Conservation (phyloP, 2,113 vertebrate species). For the Sylvia atricapilla region DNA sequence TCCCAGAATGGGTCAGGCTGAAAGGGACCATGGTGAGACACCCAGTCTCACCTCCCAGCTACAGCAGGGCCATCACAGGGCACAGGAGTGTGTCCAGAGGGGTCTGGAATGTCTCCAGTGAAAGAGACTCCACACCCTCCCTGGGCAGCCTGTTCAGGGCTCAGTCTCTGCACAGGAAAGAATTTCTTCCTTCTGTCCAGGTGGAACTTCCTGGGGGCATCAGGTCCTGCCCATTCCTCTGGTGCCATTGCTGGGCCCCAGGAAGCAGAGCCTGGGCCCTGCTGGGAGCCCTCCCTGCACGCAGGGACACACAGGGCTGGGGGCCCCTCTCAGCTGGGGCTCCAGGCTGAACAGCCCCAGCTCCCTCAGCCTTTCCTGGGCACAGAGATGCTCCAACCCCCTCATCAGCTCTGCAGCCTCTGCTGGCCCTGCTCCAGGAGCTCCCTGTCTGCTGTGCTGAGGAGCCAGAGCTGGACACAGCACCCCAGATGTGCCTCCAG, state of each 20-base stretch:
- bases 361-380: neutral
- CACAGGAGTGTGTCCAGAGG: rapidly evolving
- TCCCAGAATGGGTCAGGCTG: neutral
- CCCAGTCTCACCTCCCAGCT: neutral
- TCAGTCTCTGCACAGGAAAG: neutral
- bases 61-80: neutral
- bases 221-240: neutral
- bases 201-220: neutral
- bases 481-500: neutral
- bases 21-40: rapidly evolving
- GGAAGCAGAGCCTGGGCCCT: neutral
- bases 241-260: neutral
- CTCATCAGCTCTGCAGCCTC: neutral
- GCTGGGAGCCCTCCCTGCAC: neutral
- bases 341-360: neutral
- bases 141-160: rapidly evolving
- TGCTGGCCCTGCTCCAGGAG: neutral
- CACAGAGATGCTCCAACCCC: neutral
- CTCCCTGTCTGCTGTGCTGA: neutral
- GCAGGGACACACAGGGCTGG: neutral
- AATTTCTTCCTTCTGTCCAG: rapidly evolving
- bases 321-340: neutral
- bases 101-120: neutral
- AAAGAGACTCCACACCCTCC: neutral
- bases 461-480: neutral